Conservation (phyloP, 1,140 invertebrate species). For the Trachymyrmex cornetzi region DNA sequence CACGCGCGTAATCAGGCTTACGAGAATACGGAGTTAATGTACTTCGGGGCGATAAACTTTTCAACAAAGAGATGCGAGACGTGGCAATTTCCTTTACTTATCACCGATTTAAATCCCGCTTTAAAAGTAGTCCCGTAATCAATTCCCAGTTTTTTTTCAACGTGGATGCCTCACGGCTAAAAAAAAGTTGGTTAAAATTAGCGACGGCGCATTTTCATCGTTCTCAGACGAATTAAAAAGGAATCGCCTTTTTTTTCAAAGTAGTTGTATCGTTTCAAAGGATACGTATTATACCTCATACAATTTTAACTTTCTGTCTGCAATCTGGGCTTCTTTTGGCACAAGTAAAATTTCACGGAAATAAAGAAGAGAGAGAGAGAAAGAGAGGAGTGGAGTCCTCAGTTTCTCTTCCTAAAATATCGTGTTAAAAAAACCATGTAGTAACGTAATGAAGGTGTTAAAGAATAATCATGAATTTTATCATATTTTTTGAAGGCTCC, state of each 20-base stretch:
- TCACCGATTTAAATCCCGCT: conserved; percentile 60
- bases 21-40: conserved; percentile 66
- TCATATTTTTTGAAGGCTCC: too few relatives aligned
- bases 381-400: too few relatives aligned
- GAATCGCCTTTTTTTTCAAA: not conserved
- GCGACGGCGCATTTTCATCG: conserved; percentile 7
- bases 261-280: not conserved
- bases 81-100: conserved; percentile 26
- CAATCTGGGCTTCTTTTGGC: too few relatives aligned
- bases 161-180: not conserved
- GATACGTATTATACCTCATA: not conserved
- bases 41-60: conserved; percentile 72
- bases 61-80: conserved; percentile 54
- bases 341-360: too few relatives aligned
- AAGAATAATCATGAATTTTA: too few relatives aligned
- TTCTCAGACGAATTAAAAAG: conserved; percentile 7
- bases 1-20: conserved; percentile 49
- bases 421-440: too few relatives aligned
- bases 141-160: conserved; percentile 47
- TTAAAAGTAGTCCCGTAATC: conserved; percentile 51
- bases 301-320: not conserved
- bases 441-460: too few relatives aligned
- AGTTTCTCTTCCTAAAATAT: too few relatives aligned
- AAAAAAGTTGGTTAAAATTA: conserved; percentile 30
- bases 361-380: too few relatives aligned